Percentiles rank a stretch among this genome's conserved stretches.
Conservation (phyloP, 2,797 vertebrate genomes). For the Leptatherina wallacei region DNA sequence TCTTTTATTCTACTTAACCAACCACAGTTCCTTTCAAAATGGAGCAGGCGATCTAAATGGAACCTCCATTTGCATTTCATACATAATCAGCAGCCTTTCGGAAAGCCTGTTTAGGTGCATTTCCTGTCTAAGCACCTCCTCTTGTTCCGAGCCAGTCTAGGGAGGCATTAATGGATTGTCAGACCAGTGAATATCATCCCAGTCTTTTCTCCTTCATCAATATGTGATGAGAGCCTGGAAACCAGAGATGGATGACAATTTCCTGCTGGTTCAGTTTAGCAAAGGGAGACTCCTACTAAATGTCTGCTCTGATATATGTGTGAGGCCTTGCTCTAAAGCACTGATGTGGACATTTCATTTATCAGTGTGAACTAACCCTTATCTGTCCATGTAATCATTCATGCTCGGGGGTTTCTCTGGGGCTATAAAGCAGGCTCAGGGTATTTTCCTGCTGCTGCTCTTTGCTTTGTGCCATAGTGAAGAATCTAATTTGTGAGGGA, state of each 20-base stretch:
- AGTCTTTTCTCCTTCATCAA: conserved; percentile 66
- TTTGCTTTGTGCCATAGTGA: conserved; percentile 60
- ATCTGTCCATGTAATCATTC: conserved; percentile 61
- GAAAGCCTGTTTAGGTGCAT: conserved; percentile 63
- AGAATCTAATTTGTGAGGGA: conserved; percentile 68
- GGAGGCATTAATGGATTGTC: conserved; percentile 50
- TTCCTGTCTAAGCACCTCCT: conserved; percentile 67
- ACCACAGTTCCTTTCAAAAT: conserved; percentile 69
- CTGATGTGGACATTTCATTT: conserved; percentile 42
- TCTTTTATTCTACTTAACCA: conserved; percentile 68
- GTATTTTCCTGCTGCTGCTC: conserved; percentile 43
- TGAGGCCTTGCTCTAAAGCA: neutral
- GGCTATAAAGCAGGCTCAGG: conserved; percentile 63
- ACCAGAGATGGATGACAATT: conserved; percentile 65
- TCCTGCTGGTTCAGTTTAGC: conserved; percentile 40
- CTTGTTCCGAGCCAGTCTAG: conserved; percentile 30
- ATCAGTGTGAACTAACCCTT: conserved; percentile 47
- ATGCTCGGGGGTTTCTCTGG: conserved; percentile 55
- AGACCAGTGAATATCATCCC: conserved; percentile 52
- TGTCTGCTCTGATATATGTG: conserved; percentile 14
- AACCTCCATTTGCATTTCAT: conserved; percentile 76
- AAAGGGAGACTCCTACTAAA: conserved; percentile 30
- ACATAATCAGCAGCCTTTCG: conserved; percentile 71
- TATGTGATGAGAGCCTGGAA: conserved; percentile 70
- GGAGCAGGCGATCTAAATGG: conserved; percentile 61